Base-by-base conservation (phyloP, 1,140 invertebrate species). In the Maniola jurtina region DNA sequence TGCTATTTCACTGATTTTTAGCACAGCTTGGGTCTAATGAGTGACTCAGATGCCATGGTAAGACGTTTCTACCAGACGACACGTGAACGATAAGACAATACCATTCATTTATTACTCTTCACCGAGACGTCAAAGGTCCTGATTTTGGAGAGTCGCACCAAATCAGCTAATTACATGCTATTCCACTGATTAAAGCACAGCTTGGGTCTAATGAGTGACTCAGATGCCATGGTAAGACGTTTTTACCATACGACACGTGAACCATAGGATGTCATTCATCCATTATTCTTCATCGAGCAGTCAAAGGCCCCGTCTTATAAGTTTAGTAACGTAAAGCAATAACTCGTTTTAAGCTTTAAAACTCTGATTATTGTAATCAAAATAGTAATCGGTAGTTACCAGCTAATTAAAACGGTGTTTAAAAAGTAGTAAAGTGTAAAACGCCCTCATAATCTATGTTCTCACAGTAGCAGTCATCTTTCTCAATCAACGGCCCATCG, bases 141-240 rank as follows among this genome's bases (percentile, higher is more conserved):
- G 4, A 4, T 4, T 25, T 2, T 25, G 4, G 25, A 25, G 25
- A 25, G 1, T 25, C 25, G 25, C 25, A 2, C 25, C 25, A 25
- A 4, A 25, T 25, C 25, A 25, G 25, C 4, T 25, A 89, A 25
- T 25, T 2, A 25, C 4, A 25, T 25, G 4, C 25, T 25, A 25
- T 88, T 87, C 80, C 81, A 79, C 83, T 87, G 83, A 88, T 89
- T 89, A 89, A n/a, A 89, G 87, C 87, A 84, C 87, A 89, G 87
- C 86, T 88, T 89, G 87, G 72, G 73, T 80, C 83, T 89, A 89
- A 89, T 89, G 83, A 89, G 82, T 89, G 84, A 88, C 60, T 88
- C 85, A 88, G 58, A 55, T 63, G 59, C 74, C 76, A 66, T 70
- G 61, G 61, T 42, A 38, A 40, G 57, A 61, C 56, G 7, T 76